Base-by-base conservation (phyloP, 2,888 invertebrate genomes). In the Diplolepis rosae region DNA sequence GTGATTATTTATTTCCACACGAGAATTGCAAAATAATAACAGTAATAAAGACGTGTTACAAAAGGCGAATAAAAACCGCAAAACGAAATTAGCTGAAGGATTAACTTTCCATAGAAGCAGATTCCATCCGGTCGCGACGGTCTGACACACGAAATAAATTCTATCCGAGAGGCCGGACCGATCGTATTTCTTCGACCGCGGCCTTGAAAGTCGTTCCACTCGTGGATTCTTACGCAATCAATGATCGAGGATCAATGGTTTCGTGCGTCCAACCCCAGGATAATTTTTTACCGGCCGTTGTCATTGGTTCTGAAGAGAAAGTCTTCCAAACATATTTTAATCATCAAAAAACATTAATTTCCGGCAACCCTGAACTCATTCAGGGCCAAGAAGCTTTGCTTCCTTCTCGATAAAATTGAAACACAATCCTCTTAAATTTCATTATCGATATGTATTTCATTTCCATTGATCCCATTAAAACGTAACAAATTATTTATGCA, bases 201-300 rank as follows among this genome's bases (percentile, higher is more conserved):
- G 76, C 83, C 85, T 85, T 85, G 84, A 81, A 77, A 80, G 70
- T 71, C 72, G 80, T 80, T 80, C 76, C 75, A 77, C 42, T 54
- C 68, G 48, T 54, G 68, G 65, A 51, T 66, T 66, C 72, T 76
- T 76, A 67, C 72, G 73, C 72, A 76, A 76, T 72, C 69, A 45
- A 67, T 68, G 66, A 66, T 66, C 42, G 28, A 56, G 35, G 32
- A 56, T 56, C 65, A 66, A 66, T 66, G 70, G 70, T 71, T 74
- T 74, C 66, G 66, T 74, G 24, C 35, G 70, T 42, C 50, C 66
- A 61, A 39, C 28, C 68, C 42, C 42, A 51, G 67, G 61, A 72
- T 70, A 39, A 65, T 61, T 61, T 61, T 61, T 61, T 61, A 61
- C 24, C 35, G 18, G 15, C 39, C 35, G 24, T 61, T 61, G 61